phyloP scores from a whole-genome alignment of 2,888 invertebrate genomes.

The Noctua janthe region DNA sequence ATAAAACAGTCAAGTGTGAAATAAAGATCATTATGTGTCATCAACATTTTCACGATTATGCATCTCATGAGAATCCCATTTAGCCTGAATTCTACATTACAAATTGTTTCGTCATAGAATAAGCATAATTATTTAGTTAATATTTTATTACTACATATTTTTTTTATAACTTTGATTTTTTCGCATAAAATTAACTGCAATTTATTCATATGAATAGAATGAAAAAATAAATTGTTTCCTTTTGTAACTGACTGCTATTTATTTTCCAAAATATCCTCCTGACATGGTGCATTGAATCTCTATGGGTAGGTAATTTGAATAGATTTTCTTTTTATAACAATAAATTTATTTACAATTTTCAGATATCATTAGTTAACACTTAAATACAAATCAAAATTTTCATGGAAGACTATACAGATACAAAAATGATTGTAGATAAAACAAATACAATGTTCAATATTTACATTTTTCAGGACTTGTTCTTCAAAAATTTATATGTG shows the following conservation, averaged over 20 bases:
- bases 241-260: slow-evolving; percentile 79
- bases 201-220: slow-evolving; percentile 83
- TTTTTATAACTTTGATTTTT: slow-evolving; percentile 81
- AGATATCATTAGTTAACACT: slow-evolving; percentile 67
- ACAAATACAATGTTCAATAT: slow-evolving; percentile 37
- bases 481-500: slow-evolving; percentile 94
- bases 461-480: slow-evolving; percentile 77
- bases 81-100: slow-evolving; percentile 60
- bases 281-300: neutral
- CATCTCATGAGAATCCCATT: slow-evolving; percentile 60
- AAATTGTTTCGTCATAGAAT: slow-evolving; percentile 74
- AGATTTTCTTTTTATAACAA: slow-evolving; percentile 40
- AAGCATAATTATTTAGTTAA: slow-evolving; percentile 85
- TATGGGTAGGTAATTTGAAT: slow-evolving; percentile 35
- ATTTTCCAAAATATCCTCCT: slow-evolving; percentile 56
- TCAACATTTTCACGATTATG: slow-evolving; percentile 57
- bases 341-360: slow-evolving; percentile 68
- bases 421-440: slow-evolving; percentile 50
- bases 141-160: slow-evolving; percentile 78
- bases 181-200: slow-evolving; percentile 79
- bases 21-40: slow-evolving; percentile 29
- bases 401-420: slow-evolving; percentile 72
- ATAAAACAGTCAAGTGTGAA: slow-evolving; percentile 32
- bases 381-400: slow-evolving; percentile 63
- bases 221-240: slow-evolving; percentile 85